Conservation (phyloP, 2,888 invertebrate genomes). For the Lithophane ornitopus region DNA sequence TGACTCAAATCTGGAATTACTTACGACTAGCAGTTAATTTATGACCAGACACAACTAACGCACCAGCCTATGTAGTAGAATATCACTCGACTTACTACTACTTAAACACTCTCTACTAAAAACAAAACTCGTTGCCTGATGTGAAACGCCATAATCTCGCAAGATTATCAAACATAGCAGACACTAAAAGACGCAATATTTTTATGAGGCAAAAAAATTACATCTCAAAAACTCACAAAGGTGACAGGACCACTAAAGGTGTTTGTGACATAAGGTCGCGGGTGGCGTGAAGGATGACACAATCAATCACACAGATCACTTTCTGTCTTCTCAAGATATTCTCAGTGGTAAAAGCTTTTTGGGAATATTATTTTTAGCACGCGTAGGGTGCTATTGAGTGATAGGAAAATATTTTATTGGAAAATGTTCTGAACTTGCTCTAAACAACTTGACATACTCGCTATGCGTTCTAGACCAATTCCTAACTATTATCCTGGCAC, state of each 20-base stretch:
- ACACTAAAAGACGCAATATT: background rate
- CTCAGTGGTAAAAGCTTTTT: conserved; percentile 5
- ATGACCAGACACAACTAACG: background rate
- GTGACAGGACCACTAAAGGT: conserved; percentile 25
- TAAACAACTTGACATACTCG: background rate
- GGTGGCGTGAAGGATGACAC: conserved; percentile 11
- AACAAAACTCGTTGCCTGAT: background rate
- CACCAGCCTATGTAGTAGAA: background rate
- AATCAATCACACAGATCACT: conserved; percentile 52
- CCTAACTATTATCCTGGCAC: background rate
- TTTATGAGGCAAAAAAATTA: background rate
- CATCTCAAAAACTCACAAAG: conserved; percentile 7
- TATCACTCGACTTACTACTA: no score
- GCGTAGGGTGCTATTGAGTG: background rate
- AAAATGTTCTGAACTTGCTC: background rate
- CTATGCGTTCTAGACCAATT: background rate
- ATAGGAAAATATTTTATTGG: background rate
- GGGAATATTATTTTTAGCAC: conserved; percentile 22
- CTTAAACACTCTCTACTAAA: background rate
- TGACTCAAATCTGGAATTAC: background rate
- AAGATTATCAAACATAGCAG: background rate
- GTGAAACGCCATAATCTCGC: background rate
- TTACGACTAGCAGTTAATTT: background rate
- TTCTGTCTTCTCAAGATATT: conserved; percentile 32
- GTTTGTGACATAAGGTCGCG: conserved; percentile 12